Conservation (phyloP, 1,140 invertebrate species). For the Aricia agestis region DNA sequence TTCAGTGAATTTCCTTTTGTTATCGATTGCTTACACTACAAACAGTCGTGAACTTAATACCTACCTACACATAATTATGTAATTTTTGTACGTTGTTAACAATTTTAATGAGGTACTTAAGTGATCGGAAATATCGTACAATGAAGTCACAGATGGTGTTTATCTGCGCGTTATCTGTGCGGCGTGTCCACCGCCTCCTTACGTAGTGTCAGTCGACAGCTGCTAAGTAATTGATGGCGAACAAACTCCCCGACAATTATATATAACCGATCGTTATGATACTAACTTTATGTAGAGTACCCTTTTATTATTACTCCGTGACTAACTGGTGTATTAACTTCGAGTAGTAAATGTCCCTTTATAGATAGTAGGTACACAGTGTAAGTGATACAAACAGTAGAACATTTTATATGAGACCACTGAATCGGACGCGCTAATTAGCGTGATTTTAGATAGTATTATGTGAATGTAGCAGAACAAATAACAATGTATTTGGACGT, state of each 20-base stretch:
- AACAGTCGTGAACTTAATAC: not conserved
- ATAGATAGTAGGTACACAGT: no score
- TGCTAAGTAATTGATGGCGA: conserved; percentile 57
- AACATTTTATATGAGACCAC: no score
- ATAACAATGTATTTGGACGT: no score
- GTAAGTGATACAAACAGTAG: no score
- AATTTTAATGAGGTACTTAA: not conserved
- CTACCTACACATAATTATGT: not conserved
- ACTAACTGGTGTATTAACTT: not conserved
- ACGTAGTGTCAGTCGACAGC: conserved; percentile 34
- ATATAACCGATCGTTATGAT: conserved; percentile 65
- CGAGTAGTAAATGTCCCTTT: not conserved
- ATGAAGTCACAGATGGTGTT: conserved; percentile 17
- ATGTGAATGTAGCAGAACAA: no score
- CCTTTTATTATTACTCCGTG: conserved; percentile 7
- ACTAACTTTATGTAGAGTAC: conserved; percentile 49
- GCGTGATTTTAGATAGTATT: no score
- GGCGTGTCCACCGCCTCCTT: conserved; percentile 39
- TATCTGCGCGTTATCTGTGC: conserved; percentile 16
- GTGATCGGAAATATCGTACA: conserved; percentile 1
- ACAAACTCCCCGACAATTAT: conserved; percentile 38
- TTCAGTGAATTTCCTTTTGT: not conserved
- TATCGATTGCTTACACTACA: not conserved
- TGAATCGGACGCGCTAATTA: no score
- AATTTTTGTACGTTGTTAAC: not conserved